A percentile compares a stretch with the other conserved stretches of the same genome.
phyloP scores from a whole-genome alignment of 2,797 vertebrate species.

The Micromesistius poutassou region DNA sequence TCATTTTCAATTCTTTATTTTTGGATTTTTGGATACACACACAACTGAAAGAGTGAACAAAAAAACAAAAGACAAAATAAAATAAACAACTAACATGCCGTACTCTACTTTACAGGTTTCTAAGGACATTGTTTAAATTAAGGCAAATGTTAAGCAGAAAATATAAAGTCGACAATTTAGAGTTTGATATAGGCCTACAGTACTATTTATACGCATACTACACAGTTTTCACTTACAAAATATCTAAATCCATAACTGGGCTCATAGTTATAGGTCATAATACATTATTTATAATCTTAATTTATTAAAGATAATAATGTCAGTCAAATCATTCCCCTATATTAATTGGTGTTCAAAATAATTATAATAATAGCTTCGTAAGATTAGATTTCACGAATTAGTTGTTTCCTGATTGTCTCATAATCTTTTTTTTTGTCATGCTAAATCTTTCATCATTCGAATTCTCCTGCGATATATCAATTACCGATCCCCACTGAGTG shows the following conservation, averaged over 20 bases:
- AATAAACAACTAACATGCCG: no score
- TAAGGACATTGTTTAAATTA: no score
- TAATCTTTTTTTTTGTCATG: neutral
- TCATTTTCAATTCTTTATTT: no score
- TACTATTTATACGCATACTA: neutral
- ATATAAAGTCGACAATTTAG: no score
- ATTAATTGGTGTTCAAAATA: neutral
- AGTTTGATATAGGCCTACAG: no score
- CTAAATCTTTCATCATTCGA: neutral
- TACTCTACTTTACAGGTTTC: no score
- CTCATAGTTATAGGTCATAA: neutral
- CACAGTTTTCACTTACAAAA: neutral
- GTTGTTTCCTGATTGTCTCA: constrained; percentile 4
- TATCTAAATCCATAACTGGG: neutral
- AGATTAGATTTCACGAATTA: neutral
- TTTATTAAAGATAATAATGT: neutral
- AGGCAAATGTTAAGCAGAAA: no score
- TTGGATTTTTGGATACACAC: no score
- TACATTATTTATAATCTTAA: neutral
- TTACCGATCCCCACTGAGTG: neutral
- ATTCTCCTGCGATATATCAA: neutral
- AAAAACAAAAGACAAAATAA: no score
- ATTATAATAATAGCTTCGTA: neutral
- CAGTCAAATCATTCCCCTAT: neutral
- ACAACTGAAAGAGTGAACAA: no score